Conservation (phyloP, 2,888 invertebrate species). For the Acrocyrtus sp. region DNA sequence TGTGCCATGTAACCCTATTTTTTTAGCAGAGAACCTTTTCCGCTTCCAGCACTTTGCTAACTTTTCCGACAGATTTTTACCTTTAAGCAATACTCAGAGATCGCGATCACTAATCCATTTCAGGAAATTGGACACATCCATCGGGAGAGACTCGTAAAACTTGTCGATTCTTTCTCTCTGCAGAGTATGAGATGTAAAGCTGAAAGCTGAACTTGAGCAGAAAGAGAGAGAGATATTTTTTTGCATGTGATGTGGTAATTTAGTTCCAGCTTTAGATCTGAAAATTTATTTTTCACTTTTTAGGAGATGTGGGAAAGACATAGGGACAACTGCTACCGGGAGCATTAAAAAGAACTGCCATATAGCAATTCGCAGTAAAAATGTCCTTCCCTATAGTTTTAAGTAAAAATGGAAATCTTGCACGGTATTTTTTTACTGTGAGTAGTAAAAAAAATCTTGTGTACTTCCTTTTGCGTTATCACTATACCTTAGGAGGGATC, state of each 20-base stretch:
- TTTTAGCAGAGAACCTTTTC: slow-evolving; percentile 1
- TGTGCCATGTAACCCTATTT: slow-evolving; percentile 15
- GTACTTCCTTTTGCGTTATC: slow-evolving; percentile 9
- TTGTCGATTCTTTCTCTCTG: too few relatives aligned
- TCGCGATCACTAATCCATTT: slow-evolving; percentile 63
- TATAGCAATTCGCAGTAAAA: too few relatives aligned
- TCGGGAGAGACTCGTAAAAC: slow-evolving; percentile 59
- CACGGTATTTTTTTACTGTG: too few relatives aligned
- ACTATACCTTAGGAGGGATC: slow-evolving; percentile 4
- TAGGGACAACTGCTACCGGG: too few relatives aligned
- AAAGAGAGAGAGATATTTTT: slow-evolving; percentile 14
- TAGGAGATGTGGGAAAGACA: too few relatives aligned
- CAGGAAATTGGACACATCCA: slow-evolving; percentile 63
- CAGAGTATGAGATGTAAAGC: too few relatives aligned
- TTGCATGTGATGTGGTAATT: slow-evolving; percentile 17
- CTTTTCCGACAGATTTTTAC: slow-evolving; percentile 58
- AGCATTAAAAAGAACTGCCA: too few relatives aligned
- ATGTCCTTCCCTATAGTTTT: too few relatives aligned
- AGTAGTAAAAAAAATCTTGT: slow-evolving; percentile 28
- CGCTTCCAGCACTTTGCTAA: neutral
- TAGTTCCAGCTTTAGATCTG: too few relatives aligned
- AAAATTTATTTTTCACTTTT: too few relatives aligned
- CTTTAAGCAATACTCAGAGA: slow-evolving; percentile 52
- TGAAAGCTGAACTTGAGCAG: slow-evolving; percentile 1
- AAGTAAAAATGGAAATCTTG: too few relatives aligned